A percentile compares a stretch with the other conserved stretches of the same genome.
Conservation (phyloP, 2,888 invertebrate species). For the Drosophila koepferae region DNA sequence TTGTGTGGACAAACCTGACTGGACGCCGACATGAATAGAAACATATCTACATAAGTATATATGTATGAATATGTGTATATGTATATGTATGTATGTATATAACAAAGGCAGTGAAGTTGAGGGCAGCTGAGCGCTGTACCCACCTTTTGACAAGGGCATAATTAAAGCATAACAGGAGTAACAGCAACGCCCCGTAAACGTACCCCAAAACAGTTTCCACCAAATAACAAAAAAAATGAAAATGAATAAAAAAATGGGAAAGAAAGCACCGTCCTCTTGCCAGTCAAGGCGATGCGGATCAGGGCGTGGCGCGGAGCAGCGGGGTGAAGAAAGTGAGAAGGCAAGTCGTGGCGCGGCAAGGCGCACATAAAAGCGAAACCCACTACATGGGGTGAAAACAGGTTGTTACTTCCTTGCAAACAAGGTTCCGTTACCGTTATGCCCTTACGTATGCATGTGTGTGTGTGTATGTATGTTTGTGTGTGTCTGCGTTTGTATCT, state of each 20-base stretch:
- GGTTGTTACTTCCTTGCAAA: slow-evolving; percentile 81
- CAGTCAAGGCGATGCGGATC: slow-evolving; percentile 45
- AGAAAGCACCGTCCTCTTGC: neutral
- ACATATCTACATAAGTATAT: slow-evolving; percentile 2
- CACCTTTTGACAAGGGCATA: slow-evolving; percentile 80
- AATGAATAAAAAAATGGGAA: neutral
- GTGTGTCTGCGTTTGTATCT: slow-evolving; percentile 20
- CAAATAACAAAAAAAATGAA: slow-evolving; percentile 8
- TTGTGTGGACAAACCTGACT: slow-evolving; percentile 35
- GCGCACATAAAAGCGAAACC: slow-evolving; percentile 66
- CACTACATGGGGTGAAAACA: slow-evolving; percentile 78
- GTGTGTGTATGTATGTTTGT: slow-evolving; percentile 27
- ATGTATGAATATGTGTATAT: neutral
- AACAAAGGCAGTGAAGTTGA: slow-evolving; percentile 43
- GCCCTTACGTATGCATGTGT: slow-evolving; percentile 54
- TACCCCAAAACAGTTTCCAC: slow-evolving; percentile 34
- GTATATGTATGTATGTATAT: slow-evolving; percentile 9
- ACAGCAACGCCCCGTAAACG: slow-evolving; percentile 60
- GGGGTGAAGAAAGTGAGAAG: slow-evolving; percentile 10
- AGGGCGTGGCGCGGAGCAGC: slow-evolving; percentile 18
- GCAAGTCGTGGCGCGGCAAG: slow-evolving; percentile 26
- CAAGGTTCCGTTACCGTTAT: slow-evolving; percentile 82
- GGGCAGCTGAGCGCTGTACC: slow-evolving; percentile 45
- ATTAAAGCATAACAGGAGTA: slow-evolving; percentile 76
- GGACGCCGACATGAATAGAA: slow-evolving; percentile 12